phyloP scores from a whole-genome alignment of 2,113 vertebrate genomes.

The Tympanuchus pallidicinctus region DNA sequence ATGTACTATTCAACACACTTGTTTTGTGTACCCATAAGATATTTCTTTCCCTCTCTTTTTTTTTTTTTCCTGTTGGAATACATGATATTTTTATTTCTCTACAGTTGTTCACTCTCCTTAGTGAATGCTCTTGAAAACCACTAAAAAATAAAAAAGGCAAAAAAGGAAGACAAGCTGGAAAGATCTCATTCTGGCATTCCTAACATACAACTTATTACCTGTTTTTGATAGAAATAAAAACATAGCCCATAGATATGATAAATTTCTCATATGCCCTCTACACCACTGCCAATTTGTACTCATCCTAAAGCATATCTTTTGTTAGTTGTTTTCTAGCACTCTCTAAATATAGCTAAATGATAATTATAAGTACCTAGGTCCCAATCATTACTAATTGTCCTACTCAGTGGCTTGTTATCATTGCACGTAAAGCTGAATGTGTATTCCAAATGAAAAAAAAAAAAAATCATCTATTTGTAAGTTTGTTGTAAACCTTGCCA shows the following conservation, averaged over 20 bases:
- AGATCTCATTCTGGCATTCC: not conserved
- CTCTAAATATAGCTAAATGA: not conserved
- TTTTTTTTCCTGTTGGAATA: not conserved
- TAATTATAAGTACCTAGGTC: not conserved
- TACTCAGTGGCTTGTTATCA: fast-evolving
- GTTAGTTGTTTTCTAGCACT: not conserved
- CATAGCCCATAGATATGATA: not conserved
- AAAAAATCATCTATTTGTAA: not conserved
- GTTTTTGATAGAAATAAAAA: not conserved
- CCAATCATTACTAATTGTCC: not conserved
- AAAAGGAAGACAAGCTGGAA: not conserved
- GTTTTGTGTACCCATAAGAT: not conserved
- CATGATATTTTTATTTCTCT: not conserved
- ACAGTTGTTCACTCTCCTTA: not conserved
- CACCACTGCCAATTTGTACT: not conserved
- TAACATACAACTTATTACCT: not conserved
- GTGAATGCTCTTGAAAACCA: not conserved
- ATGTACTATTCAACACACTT: not conserved
- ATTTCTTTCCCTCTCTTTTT: not conserved
- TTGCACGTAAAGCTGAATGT: not conserved
- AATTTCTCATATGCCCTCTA: not conserved
- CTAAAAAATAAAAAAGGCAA: not conserved
- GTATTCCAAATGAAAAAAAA: not conserved
- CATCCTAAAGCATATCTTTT: not conserved
- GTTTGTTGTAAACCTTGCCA: not conserved